Percentiles rank a stretch among this genome's conserved stretches.
Conservation (phyloP, 2,113 vertebrate species). For the Pycnonotus jocosus region DNA sequence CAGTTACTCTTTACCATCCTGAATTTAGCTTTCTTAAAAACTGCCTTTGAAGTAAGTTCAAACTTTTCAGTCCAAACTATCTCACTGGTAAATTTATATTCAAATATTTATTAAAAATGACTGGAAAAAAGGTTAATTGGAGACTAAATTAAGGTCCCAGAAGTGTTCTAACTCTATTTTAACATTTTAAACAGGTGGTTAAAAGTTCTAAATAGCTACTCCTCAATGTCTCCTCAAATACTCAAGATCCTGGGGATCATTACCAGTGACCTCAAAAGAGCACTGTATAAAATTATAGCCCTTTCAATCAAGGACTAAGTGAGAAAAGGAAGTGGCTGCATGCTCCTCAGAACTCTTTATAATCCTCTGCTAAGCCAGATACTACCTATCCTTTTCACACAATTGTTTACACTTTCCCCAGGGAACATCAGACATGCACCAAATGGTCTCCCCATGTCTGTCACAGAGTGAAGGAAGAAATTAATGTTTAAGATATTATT, state of each 20-base stretch:
- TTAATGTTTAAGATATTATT: not conserved
- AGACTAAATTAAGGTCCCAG: not conserved
- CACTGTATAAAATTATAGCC: not conserved
- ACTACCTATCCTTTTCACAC: not conserved
- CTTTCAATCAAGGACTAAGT: not conserved
- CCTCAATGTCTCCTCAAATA: not conserved
- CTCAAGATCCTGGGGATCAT: not conserved
- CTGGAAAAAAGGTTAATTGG: constrained; percentile 31
- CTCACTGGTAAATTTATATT: not conserved
- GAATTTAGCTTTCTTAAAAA: not conserved
- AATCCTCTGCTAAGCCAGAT: not conserved
- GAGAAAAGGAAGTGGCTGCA: not conserved
- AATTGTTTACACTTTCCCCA: not conserved
- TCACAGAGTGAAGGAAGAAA: not conserved
- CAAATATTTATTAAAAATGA: constrained; percentile 1
- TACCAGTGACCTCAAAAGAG: not conserved
- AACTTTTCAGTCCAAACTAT: not conserved
- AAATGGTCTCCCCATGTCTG: not conserved
- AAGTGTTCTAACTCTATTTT: not conserved
- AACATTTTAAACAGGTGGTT: constrained; percentile 6
- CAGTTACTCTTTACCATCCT: not conserved
- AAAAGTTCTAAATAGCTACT: not conserved
- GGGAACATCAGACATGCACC: not conserved
- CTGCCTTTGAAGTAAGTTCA: not conserved
- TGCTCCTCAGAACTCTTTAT: not conserved